These are phyloP conservation scores for Fratercula arctica DNA, from an alignment of 2,797 vertebrate genomes.

Conservation along the genomic window DNA sequence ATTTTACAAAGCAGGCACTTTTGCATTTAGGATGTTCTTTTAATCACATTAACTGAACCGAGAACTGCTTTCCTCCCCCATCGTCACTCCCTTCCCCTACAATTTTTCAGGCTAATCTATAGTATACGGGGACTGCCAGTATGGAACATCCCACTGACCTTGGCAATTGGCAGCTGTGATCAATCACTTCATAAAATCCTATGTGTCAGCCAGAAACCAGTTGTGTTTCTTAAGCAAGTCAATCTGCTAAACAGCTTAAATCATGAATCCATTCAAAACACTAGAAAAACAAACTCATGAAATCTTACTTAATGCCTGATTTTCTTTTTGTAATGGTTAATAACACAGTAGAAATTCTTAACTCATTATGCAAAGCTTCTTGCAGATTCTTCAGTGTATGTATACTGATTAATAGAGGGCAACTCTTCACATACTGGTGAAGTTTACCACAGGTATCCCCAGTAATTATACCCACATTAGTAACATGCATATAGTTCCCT, in stretches of 20 bases:
- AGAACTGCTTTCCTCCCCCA: background rate
- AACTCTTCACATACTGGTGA: background rate
- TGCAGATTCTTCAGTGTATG: background rate
- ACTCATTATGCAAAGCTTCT: background rate
- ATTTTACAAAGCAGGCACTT: background rate
- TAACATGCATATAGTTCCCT: background rate
- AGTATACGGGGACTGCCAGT: slow-evolving; percentile 4
- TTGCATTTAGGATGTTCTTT: slow-evolving; percentile 4
- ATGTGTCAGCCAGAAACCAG: slow-evolving; percentile 66
- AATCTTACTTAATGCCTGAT: background rate
- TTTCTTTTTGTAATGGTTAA: background rate
- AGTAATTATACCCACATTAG: background rate
- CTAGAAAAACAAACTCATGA: slow-evolving; percentile 50
- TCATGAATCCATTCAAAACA: slow-evolving; percentile 39
- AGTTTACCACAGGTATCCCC: background rate
- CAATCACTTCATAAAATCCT: slow-evolving; percentile 68
- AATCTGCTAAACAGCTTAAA: slow-evolving; percentile 72
- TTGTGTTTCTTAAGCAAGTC: slow-evolving; percentile 65
- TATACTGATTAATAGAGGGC: background rate
- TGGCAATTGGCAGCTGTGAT: slow-evolving; percentile 60
- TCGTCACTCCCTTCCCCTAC: background rate
- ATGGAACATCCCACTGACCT: slow-evolving; percentile 49
- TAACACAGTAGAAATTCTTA: background rate
- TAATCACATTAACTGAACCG: slow-evolving; percentile 22
- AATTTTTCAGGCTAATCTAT: background rate